A percentile compares a stretch with the other conserved stretches of the same genome.
Evolutionary conservation across 2,888 invertebrate species (phyloP).

Genomic region (Athetis lepigone): DNA sequence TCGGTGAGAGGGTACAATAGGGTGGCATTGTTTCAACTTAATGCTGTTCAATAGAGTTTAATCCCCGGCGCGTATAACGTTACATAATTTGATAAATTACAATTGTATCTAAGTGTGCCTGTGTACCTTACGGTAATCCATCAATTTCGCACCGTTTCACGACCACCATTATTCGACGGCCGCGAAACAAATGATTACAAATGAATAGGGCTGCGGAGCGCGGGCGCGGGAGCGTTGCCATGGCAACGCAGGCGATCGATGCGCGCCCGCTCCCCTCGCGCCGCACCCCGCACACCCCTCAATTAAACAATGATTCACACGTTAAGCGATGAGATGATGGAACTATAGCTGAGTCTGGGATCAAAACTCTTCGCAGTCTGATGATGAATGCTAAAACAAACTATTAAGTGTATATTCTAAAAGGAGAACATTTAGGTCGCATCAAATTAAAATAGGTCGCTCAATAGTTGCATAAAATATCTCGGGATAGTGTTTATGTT

Average conservation of each 20-base stretch:
- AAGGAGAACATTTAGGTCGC: not conserved
- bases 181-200: constrained; percentile 90
- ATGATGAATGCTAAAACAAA: not conserved
- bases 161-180: constrained; percentile 85
- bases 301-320: constrained; percentile 90
- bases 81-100: constrained; percentile 63
- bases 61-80: constrained; percentile 26
- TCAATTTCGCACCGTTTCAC: constrained; percentile 86
- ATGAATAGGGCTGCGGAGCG: constrained; percentile 81
- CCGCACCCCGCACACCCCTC: constrained; percentile 76
- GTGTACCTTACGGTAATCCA: constrained; percentile 76
- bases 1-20: not conserved
- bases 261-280: constrained; percentile 72
- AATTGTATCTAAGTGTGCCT: constrained; percentile 64
- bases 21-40: constrained; percentile 17
- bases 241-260: constrained; percentile 89
- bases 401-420: not conserved
- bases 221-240: constrained; percentile 77
- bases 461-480: constrained; percentile 4
- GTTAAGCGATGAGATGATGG: constrained; percentile 80
- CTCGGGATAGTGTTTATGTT: not conserved
- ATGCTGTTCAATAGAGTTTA: constrained; percentile 19
- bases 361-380: constrained; percentile 17
- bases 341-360: constrained; percentile 69
- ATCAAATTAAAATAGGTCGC: constrained; percentile 2